These are phyloP conservation scores for Entomobrya proxima DNA, from an alignment of 2,888 invertebrate genomes.

Conservation along the genomic window DNA sequence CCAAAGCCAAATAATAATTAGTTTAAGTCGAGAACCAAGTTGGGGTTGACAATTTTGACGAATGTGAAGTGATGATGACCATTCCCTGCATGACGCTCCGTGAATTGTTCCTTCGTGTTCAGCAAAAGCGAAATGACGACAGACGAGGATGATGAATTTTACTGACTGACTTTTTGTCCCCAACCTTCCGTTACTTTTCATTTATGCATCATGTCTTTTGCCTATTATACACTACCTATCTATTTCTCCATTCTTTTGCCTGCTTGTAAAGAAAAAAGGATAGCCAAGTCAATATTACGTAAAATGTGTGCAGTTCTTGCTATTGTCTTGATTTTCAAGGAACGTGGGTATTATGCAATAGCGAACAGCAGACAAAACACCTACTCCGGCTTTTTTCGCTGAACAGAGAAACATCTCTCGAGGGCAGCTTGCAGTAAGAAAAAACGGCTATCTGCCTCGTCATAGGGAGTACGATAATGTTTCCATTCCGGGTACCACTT, in stretches of 20 bases:
- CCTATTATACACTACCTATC: not conserved
- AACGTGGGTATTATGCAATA: conserved; percentile 35
- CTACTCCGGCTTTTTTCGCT: conserved; percentile 18
- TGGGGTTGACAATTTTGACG: conserved; percentile 53
- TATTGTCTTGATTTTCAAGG: conserved; percentile 15
- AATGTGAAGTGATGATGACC: conserved; percentile 30
- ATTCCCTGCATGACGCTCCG: conserved; percentile 30
- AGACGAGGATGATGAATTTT: not conserved
- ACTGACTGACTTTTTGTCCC: not conserved
- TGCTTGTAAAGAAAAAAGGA: conserved; percentile 12
- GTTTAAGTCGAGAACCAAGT: not conserved
- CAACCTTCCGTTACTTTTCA: not conserved
- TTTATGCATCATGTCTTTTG: not conserved
- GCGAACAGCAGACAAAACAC: not conserved
- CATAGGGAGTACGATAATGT: conserved; percentile 40
- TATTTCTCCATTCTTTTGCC: no score
- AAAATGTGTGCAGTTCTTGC: conserved; percentile 18
- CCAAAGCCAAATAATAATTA: conserved; percentile 43
- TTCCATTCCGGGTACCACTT: conserved; percentile 18
- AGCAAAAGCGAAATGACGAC: not conserved
- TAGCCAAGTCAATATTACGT: conserved; percentile 18
- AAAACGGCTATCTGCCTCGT: conserved; percentile 4
- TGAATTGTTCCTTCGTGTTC: not conserved
- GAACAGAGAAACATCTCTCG: not conserved
- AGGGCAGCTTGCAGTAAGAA: not conserved